Evolutionary conservation across 2,113 vertebrate genomes (phyloP).

Genomic region (Nothobranchius furzeri): DNA sequence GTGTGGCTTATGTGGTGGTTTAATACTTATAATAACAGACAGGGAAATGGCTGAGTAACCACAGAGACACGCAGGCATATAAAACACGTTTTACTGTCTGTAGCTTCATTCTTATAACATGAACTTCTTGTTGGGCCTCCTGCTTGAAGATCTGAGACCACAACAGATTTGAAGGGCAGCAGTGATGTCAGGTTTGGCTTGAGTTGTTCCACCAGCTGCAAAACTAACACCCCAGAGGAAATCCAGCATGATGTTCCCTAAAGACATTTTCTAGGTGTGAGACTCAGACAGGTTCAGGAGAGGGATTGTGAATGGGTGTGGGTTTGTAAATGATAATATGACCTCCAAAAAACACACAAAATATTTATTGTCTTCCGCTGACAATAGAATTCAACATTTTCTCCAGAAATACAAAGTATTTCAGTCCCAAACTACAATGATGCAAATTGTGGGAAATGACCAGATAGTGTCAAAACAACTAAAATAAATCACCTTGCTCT

Average conservation of each 20-base stretch:
- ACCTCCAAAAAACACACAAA: constrained; percentile 49
- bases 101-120: background rate
- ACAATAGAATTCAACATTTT: too few relatives aligned
- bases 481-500: too few relatives aligned
- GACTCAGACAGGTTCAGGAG: background rate
- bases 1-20: constrained; percentile 36
- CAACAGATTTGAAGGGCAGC: constrained; percentile 11
- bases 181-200: constrained; percentile 10
- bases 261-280: constrained; percentile 34
- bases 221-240: constrained; percentile 26
- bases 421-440: too few relatives aligned
- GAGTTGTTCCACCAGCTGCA: constrained; percentile 17
- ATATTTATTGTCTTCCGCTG: constrained; percentile 9
- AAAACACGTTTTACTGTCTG: constrained; percentile 5
- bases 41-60: constrained; percentile 30
- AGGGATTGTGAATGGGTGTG: constrained; percentile 23
- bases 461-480: too few relatives aligned
- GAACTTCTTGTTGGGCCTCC: constrained; percentile 10
- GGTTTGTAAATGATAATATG: constrained; percentile 63
- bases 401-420: too few relatives aligned
- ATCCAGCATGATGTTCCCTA: constrained; percentile 47
- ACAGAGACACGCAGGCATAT: constrained; percentile 7
- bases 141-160: constrained; percentile 36
- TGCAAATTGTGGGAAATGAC: too few relatives aligned
- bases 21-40: constrained; percentile 38